Evolutionary conservation across 2,113 vertebrate genomes (phyloP).

Genomic region (Oreochromis tanganicae): DNA sequence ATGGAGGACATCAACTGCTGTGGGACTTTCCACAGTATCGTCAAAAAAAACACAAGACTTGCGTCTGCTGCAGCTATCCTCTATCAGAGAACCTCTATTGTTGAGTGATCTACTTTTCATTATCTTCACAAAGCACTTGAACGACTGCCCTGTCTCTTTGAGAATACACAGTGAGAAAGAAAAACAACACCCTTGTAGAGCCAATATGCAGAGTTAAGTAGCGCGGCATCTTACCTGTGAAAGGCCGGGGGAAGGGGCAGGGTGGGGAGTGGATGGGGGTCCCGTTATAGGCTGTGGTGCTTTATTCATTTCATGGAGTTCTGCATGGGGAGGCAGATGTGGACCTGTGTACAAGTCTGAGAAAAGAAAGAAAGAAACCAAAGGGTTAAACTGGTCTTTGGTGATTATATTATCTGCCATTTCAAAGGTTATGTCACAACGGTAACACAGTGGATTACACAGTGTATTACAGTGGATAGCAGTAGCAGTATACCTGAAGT

Average conservation of each 20-base stretch:
- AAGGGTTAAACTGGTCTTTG: neutral
- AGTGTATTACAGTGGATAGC: neutral
- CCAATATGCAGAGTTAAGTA: neutral
- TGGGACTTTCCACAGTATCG: neutral
- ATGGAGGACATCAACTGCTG: neutral
- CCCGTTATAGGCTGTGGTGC: conserved; percentile 95
- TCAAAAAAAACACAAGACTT: neutral
- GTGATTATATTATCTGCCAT: neutral
- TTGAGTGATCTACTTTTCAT: conserved; percentile 5
- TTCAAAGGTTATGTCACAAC: neutral
- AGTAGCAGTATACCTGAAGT: neutral
- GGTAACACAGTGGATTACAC: neutral
- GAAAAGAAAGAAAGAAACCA: neutral
- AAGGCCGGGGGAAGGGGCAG: conserved; percentile 91
- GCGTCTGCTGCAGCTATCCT: neutral
- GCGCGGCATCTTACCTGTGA: conserved; percentile 79
- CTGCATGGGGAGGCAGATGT: conserved; percentile 87
- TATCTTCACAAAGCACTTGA: neutral
- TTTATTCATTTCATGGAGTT: conserved; percentile 99
- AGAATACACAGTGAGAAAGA: neutral
- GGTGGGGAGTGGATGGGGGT: conserved; percentile 86
- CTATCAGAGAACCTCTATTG: neutral
- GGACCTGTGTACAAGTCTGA: conserved; percentile 63
- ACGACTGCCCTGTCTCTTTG: neutral
- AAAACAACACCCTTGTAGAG: neutral